phyloP scores from a whole-genome alignment of 2,888 invertebrate genomes.

The Cephus sareptanus region DNA sequence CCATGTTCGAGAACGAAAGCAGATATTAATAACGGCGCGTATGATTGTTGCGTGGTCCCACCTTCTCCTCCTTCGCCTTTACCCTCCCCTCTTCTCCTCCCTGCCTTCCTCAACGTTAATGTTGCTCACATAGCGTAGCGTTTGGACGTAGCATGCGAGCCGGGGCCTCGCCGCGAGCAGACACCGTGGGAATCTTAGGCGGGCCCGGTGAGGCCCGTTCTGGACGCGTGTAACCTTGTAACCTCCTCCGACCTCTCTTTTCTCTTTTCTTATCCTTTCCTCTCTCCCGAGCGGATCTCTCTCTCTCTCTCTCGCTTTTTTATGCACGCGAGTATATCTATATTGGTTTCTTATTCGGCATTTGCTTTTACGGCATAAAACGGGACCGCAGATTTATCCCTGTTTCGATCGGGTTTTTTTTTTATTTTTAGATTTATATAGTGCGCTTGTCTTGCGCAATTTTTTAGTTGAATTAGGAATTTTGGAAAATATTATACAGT shows the following conservation, averaged over 20 bases:
- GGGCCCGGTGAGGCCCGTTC: conserved; percentile 57
- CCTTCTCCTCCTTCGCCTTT: conserved; percentile 33
- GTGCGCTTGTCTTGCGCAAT: too few species aligned
- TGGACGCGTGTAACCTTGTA: conserved; percentile 61
- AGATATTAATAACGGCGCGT: conserved; percentile 55
- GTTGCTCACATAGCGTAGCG: conserved; percentile 55
- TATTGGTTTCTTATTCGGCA: not conserved
- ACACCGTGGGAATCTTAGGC: conserved; percentile 65
- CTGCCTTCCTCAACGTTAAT: conserved; percentile 54
- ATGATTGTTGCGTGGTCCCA: conserved; percentile 48
- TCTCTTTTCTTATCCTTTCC: conserved; percentile 22
- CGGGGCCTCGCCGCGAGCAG: conserved; percentile 62
- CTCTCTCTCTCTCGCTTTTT: conserved; percentile 4
- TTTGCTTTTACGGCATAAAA: not conserved
- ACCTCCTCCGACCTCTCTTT: conserved; percentile 55
- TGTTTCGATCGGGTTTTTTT: too few species aligned
- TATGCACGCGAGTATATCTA: not conserved
- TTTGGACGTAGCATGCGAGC: conserved; percentile 47
- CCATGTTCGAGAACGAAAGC: conserved; percentile 44
- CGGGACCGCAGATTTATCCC: not conserved
- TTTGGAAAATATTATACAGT: too few species aligned
- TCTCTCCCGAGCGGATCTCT: conserved; percentile 10
- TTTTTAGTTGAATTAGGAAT: too few species aligned
- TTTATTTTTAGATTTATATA: too few species aligned
- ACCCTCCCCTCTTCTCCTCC: conserved; percentile 22